Percentiles rank a stretch among this genome's conserved stretches.
Evolutionary conservation across 2,888 invertebrate species (phyloP).

Genomic region (Caradrina clavipalpis): DNA sequence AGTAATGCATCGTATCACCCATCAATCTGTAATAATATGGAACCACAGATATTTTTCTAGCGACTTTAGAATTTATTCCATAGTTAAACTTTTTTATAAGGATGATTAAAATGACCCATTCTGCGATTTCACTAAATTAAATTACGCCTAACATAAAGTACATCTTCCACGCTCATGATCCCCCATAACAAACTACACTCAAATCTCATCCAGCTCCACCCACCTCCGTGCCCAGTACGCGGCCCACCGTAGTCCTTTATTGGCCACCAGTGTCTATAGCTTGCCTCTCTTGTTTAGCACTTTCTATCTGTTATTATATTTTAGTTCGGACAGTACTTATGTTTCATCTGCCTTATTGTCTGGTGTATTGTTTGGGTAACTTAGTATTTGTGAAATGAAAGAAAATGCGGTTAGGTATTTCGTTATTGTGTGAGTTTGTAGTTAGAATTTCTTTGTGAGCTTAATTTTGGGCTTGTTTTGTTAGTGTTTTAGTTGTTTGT

Average conservation of each 20-base stretch:
- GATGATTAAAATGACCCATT: too few species aligned
- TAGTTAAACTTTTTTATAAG: too few species aligned
- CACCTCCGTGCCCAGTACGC: conserved; percentile 20
- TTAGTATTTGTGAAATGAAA: conserved; percentile 35
- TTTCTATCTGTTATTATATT: conserved; percentile 68
- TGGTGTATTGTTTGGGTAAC: conserved; percentile 40
- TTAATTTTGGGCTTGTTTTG: background rate
- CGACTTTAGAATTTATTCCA: too few species aligned
- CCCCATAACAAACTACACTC: conserved; percentile 3
- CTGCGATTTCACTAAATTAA: too few species aligned
- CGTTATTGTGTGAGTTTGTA: background rate
- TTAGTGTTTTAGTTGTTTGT: background rate
- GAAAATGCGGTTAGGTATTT: conserved; percentile 18
- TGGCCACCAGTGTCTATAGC: conserved; percentile 70
- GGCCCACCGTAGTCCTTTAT: conserved; percentile 73
- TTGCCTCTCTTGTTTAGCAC: conserved; percentile 66
- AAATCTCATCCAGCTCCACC: conserved; percentile 20
- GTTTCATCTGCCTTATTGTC: conserved; percentile 56
- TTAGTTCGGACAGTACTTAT: conserved; percentile 61
- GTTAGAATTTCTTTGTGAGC: background rate
- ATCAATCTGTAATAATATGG: too few species aligned
- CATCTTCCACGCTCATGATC: too few species aligned
- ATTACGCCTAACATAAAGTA: too few species aligned
- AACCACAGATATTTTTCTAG: too few species aligned
- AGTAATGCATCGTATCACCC: too few species aligned